A percentile compares a stretch with the other conserved stretches of the same genome.
These are phyloP conservation scores for Aspidoscelis tigris DNA, from an alignment of 2,113 vertebrate species.

Conservation along the genomic window DNA sequence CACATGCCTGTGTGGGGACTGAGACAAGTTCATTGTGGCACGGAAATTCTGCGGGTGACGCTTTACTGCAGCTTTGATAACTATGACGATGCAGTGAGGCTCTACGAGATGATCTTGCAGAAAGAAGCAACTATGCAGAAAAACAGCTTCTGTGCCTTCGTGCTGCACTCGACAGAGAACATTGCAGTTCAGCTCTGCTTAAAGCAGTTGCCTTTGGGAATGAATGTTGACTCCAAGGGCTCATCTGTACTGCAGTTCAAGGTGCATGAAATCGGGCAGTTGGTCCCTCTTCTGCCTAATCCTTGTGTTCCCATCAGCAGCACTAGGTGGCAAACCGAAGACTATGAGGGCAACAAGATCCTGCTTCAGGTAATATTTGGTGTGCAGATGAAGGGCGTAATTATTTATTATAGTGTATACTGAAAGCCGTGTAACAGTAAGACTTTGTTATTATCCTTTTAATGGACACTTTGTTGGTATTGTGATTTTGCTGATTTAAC, in stretches of 20 bases:
- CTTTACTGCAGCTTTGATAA: constrained; percentile 89
- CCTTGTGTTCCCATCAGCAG: constrained; percentile 90
- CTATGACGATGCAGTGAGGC: constrained; percentile 86
- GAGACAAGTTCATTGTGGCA: constrained; percentile 80
- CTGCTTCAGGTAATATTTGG: constrained; percentile 86
- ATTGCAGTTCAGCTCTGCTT: constrained; percentile 87
- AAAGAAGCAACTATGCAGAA: constrained; percentile 79
- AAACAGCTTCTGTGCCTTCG: constrained; percentile 82
- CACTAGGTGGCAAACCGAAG: constrained; percentile 93
- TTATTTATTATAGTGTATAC: neutral
- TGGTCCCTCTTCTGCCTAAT: constrained; percentile 93
- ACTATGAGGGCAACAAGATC: constrained; percentile 92
- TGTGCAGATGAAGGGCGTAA: neutral
- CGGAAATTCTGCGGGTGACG: constrained; percentile 87
- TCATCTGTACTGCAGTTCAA: constrained; percentile 88
- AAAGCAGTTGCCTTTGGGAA: constrained; percentile 85
- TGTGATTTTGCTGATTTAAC: too few species aligned
- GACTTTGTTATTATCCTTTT: neutral
- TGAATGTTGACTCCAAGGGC: constrained; percentile 78
- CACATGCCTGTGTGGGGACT: constrained; percentile 93
- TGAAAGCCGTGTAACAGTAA: neutral
- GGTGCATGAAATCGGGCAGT: constrained; percentile 89
- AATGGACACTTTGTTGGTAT: neutral
- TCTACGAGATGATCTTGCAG: constrained; percentile 90
- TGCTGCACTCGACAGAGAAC: constrained; percentile 62